These are phyloP conservation scores for Sceloporus undulatus DNA, from an alignment of 2,113 vertebrate species.

Conservation along the genomic window DNA sequence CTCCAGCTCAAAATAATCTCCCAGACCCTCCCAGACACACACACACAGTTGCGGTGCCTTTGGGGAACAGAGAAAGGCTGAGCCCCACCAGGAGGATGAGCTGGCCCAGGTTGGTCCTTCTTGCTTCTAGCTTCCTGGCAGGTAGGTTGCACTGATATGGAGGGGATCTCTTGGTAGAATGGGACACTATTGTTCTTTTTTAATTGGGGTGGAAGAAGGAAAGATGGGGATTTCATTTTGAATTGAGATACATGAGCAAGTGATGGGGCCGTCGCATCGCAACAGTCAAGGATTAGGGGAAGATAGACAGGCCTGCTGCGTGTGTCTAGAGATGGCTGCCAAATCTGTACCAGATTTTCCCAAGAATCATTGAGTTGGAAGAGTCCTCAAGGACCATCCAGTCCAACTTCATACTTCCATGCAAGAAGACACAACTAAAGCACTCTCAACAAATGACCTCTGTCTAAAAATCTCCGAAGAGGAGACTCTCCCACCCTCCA, in stretches of 20 bases:
- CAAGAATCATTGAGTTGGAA: too few relatives aligned
- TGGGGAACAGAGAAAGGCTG: accelerated
- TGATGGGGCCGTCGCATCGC: neutral
- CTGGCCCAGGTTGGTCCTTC: slow-evolving; percentile 10
- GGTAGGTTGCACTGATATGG: slow-evolving; percentile 54
- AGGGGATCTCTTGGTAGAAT: neutral
- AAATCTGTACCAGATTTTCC: too few relatives aligned
- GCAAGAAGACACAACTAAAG: too few relatives aligned
- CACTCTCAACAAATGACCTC: too few relatives aligned
- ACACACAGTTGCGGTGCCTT: slow-evolving; percentile 4
- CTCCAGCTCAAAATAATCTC: neutral
- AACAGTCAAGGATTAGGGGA: neutral
- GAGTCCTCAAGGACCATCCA: too few relatives aligned
- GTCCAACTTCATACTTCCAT: too few relatives aligned
- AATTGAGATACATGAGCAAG: neutral
- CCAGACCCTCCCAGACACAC: neutral
- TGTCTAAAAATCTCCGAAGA: too few relatives aligned
- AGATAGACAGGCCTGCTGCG: neutral
- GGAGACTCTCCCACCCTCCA: too few relatives aligned
- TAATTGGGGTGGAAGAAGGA: neutral
- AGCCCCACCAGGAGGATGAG: slow-evolving; percentile 34
- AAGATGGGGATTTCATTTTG: neutral
- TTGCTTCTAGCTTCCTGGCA: slow-evolving; percentile 49
- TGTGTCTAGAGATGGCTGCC: neutral
- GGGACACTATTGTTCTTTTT: neutral